These are phyloP conservation scores for Puntigrus tetrazona DNA, from an alignment of 2,113 vertebrate species.

Conservation along the genomic window DNA sequence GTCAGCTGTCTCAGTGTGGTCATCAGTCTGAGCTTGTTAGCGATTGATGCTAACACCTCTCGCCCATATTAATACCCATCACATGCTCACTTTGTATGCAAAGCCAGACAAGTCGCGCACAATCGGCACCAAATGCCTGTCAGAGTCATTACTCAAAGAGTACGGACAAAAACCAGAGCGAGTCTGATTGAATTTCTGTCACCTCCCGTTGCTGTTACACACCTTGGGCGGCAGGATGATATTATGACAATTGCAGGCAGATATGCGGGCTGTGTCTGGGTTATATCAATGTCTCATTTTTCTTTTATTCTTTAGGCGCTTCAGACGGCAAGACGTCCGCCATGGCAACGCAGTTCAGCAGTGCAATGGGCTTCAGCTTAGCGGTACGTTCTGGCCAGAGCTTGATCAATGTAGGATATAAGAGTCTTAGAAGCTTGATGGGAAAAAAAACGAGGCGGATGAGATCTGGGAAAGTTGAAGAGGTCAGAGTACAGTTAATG, in stretches of 20 bases:
- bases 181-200: conserved; percentile 38
- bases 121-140: conserved; percentile 39
- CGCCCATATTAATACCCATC: conserved; percentile 42
- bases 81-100: conserved; percentile 40
- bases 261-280: not conserved
- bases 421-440: not conserved
- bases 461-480: conserved; percentile 11
- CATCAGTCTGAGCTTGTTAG: conserved; percentile 46
- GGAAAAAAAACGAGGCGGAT: not conserved
- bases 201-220: not conserved
- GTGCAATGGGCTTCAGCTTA: conserved; percentile 91
- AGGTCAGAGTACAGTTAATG: conserved; percentile 21
- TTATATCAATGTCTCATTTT: conserved; percentile 23
- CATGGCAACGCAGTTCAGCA: conserved; percentile 96
- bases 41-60: conserved; percentile 41
- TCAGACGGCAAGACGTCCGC: conserved; percentile 94
- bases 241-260: not conserved
- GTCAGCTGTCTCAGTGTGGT: conserved; percentile 19
- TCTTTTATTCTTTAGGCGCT: conserved; percentile 76
- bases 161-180: conserved; percentile 20
- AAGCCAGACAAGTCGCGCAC: conserved; percentile 29
- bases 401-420: conserved; percentile 22
- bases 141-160: conserved; percentile 26
- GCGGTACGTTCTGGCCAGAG: conserved; percentile 77
- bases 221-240: not conserved